Evolutionary conservation across 2,113 vertebrate species (phyloP), one percentile per base, ranked within the genome.

Genomic region (Leucoraja erinaceus): DNA sequence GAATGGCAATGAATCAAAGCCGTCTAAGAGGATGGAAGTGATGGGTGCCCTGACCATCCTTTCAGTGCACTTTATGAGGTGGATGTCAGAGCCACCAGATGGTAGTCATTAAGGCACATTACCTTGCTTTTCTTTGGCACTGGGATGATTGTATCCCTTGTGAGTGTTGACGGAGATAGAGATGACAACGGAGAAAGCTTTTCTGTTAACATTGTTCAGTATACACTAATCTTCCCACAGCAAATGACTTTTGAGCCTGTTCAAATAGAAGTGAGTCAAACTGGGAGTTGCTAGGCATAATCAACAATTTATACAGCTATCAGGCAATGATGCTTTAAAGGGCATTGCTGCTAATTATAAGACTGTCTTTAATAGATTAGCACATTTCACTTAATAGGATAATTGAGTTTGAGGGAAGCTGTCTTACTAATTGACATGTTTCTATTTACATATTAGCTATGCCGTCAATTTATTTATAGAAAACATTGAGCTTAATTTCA

Each of bases 341-440:
- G 66, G 90, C 33, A 54, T 91, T 68, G 68, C 47, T 91, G 9
- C 90, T 91, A 47, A 70, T 91, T 72, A 72, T 91, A 72, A 47
- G 20, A 91, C 33, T 72, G 33, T 68, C 68, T 91, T 70, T 72
- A 91, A 91, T 72, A 72, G 68, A 91, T 84, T 54, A 84, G 81
- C 54, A 84, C 81, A 84, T 70, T 91, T 38, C 63, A 91, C 38
- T 72, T 91, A 72, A 91, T 47, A 91, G 90, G 16, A 84, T 84
- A 84, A 84, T 84, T 84, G 54, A 54, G 22, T 91, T 70, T 72
- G 20, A 72, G 68, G 70, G 66, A 91, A 47, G n/a, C 47, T 74
- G 22, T 72, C 70, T 18, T 63, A 63, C 90, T 91, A 47, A 74
- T 91, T 91, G 66, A 91, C 68, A 72, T 91, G 70, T 91, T 72